A percentile compares a stretch with the other conserved stretches of the same genome.
These are phyloP conservation scores for Troides helena DNA, from an alignment of 2,888 invertebrate genomes.

Conservation along the genomic window DNA sequence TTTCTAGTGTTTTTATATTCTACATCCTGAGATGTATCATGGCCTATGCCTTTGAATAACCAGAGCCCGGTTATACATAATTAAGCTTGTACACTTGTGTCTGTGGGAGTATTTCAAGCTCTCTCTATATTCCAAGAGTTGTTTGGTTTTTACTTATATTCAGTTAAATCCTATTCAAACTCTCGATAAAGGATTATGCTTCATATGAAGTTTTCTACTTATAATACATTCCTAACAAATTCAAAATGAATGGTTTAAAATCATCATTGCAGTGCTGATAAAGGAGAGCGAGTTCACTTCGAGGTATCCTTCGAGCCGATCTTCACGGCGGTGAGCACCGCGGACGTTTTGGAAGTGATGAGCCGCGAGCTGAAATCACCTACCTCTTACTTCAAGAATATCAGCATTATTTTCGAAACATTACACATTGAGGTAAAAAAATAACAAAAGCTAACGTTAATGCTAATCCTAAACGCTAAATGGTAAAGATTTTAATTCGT, in stretches of 20 bases:
- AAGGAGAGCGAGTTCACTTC: slow-evolving; percentile 90
- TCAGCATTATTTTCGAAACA: slow-evolving; percentile 59
- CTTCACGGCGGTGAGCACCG: slow-evolving; percentile 82
- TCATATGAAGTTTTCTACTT: too few species aligned
- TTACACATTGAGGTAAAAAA: slow-evolving; percentile 63
- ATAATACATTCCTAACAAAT: neutral
- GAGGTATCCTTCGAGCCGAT: slow-evolving; percentile 92
- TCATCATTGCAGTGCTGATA: slow-evolving; percentile 49
- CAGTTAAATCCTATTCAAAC: too few species aligned
- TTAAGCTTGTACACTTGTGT: too few species aligned
- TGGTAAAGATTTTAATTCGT: neutral
- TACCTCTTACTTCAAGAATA: slow-evolving; percentile 58
- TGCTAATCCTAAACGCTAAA: too few species aligned
- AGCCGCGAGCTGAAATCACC: slow-evolving; percentile 81
- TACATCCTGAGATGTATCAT: too few species aligned
- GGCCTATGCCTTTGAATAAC: too few species aligned
- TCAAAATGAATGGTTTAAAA: neutral
- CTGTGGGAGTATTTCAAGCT: too few species aligned
- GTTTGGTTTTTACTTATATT: too few species aligned
- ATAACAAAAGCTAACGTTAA: neutral
- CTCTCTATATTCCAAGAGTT: too few species aligned
- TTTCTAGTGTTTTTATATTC: too few species aligned
- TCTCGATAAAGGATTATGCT: too few species aligned
- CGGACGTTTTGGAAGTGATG: slow-evolving; percentile 84
- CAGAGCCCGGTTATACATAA: too few species aligned